Conservation (phyloP, 2,888 invertebrate genomes). For the Cheilosia impressa region DNA sequence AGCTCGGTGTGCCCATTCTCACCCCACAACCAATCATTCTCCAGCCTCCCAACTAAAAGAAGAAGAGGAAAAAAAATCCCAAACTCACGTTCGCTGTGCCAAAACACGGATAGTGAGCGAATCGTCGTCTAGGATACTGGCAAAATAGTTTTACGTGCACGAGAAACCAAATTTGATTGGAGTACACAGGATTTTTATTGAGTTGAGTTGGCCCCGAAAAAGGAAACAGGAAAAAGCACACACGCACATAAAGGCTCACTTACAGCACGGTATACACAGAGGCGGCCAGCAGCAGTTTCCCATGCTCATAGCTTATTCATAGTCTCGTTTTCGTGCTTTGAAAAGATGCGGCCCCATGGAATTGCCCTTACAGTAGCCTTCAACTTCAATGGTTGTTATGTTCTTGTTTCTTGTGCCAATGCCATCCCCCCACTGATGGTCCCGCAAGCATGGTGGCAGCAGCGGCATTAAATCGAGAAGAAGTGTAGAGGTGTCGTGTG, state of each 20-base stretch:
- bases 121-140: constrained; percentile 44
- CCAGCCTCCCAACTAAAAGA: not conserved
- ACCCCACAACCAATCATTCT: constrained; percentile 23
- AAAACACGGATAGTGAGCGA: constrained; percentile 39
- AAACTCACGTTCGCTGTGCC: constrained; percentile 29
- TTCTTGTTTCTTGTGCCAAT: constrained; percentile 20
- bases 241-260: constrained; percentile 11
- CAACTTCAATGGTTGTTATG: constrained; percentile 54
- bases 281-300: constrained; percentile 1
- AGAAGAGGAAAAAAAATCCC: no score
- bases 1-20: not conserved
- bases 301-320: constrained; percentile 62
- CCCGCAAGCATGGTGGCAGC: not conserved
- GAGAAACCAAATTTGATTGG: constrained; percentile 66
- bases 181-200: constrained; percentile 61
- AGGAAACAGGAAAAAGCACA: constrained; percentile 22
- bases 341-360: constrained; percentile 60
- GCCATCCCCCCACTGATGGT: not conserved
- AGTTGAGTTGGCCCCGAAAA: constrained; percentile 31
- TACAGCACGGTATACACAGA: not conserved
- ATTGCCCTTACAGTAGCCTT: constrained; percentile 53
- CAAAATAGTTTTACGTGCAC: constrained; percentile 70
- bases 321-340: constrained; percentile 56
- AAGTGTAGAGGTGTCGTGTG: constrained; percentile 44
- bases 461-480: constrained; percentile 6